Percentiles rank a stretch among this genome's conserved stretches.
Evolutionary conservation across 2,113 vertebrate species (phyloP).

Genomic region (Colius striatus): DNA sequence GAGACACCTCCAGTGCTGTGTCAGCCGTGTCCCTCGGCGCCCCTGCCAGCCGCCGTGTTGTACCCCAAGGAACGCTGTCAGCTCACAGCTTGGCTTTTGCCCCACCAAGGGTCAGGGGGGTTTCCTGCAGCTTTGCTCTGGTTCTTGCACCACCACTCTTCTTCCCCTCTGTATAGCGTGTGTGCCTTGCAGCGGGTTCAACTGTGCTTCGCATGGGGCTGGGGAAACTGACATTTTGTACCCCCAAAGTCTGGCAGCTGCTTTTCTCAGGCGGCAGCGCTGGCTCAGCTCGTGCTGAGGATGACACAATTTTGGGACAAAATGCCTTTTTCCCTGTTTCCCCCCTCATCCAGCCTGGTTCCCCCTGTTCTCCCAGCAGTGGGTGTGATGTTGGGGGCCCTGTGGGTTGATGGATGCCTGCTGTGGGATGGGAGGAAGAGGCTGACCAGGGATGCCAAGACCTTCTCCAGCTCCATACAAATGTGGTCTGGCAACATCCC

Average conservation of each 20-base stretch:
- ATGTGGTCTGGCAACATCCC: not conserved
- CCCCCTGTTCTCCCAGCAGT: fast-evolving
- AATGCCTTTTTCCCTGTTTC: not conserved
- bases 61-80: too few species aligned
- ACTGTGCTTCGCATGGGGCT: too few species aligned
- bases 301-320: fast-evolving
- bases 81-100: too few species aligned
- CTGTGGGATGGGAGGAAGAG: not conserved
- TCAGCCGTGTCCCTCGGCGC: too few species aligned
- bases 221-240: too few species aligned
- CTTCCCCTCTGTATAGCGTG: too few species aligned
- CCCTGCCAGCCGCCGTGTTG: too few species aligned
- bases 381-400: fast-evolving
- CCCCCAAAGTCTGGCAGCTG: fast-evolving
- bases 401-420: fast-evolving
- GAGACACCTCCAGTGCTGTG: too few species aligned
- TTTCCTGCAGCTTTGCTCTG: too few species aligned
- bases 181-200: too few species aligned
- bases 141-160: too few species aligned
- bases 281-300: not conserved
- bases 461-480: not conserved
- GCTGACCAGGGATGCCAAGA: not conserved
- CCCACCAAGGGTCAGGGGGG: too few species aligned
- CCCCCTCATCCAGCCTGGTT: fast-evolving
- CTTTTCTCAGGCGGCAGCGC: not conserved